Conservation (phyloP, 2,888 invertebrate genomes). For the Blera fallax region DNA sequence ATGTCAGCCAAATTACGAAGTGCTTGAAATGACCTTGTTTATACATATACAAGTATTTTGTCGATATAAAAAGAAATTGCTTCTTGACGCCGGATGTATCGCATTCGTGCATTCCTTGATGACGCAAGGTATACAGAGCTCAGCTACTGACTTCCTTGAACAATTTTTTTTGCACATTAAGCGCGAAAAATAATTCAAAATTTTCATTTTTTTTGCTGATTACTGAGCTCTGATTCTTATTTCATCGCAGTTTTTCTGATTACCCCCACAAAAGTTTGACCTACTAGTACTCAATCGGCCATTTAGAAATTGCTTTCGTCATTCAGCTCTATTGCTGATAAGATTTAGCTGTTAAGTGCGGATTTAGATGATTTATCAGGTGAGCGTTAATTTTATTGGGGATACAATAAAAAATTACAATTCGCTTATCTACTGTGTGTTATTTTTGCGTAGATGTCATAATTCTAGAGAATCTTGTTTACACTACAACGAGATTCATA, state of each 20-base stretch:
- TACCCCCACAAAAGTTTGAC: constrained; percentile 15
- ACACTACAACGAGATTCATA: neutral
- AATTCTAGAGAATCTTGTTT: constrained; percentile 11
- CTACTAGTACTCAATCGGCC: neutral
- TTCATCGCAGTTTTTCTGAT: neutral
- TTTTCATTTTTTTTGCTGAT: neutral
- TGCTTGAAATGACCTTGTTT: too few relatives aligned
- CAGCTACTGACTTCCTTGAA: too few relatives aligned
- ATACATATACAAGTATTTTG: too few relatives aligned
- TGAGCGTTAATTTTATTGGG: neutral
- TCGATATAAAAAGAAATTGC: too few relatives aligned
- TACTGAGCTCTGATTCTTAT: neutral
- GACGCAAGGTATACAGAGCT: too few relatives aligned
- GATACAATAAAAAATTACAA: neutral
- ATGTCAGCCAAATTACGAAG: too few relatives aligned
- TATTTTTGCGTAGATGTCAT: constrained; percentile 1
- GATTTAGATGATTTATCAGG: constrained; percentile 44
- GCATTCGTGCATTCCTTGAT: too few relatives aligned
- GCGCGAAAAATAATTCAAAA: neutral
- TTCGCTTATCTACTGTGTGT: constrained; percentile 2
- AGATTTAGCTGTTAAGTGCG: neutral
- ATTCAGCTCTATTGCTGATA: neutral
- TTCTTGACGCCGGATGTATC: too few relatives aligned
- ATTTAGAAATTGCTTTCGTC: constrained; percentile 20
- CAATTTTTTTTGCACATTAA: too few relatives aligned